These are phyloP conservation scores for Scaptomyza montana DNA, from an alignment of 1,140 invertebrate genomes.

Conservation along the genomic window DNA sequence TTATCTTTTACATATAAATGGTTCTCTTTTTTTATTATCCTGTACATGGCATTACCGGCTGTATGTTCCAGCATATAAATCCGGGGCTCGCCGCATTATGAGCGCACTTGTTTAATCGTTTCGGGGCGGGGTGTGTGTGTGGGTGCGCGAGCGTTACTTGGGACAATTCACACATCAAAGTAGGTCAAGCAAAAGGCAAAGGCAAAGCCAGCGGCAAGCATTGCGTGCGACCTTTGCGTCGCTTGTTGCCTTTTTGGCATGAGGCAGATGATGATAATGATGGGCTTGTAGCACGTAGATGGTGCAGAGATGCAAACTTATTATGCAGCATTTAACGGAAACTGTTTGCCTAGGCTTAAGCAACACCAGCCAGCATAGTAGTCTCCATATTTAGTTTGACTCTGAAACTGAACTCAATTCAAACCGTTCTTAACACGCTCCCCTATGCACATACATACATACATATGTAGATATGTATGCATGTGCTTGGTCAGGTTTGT, in stretches of 20 bases:
- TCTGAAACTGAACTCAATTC: constrained; percentile 46
- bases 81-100: constrained; percentile 56
- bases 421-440: constrained; percentile 28
- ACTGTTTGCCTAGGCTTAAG: constrained; percentile 76
- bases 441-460: constrained; percentile 19
- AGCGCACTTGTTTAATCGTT: constrained; percentile 62
- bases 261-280: constrained; percentile 1
- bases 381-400: background rate
- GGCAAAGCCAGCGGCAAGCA: constrained; percentile 43
- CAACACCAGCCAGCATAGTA: constrained; percentile 22
- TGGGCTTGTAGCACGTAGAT: constrained; percentile 25
- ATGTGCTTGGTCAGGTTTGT: constrained; percentile 43
- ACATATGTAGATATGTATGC: no score
- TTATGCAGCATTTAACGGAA: constrained; percentile 81
- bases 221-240: constrained; percentile 76
- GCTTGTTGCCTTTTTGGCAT: constrained; percentile 41
- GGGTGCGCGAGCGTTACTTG: constrained; percentile 50
- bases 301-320: constrained; percentile 68
- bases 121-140: constrained; percentile 25
- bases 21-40: constrained; percentile 42
- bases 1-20: constrained; percentile 4
- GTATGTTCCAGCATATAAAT: constrained; percentile 33
- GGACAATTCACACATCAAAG: constrained; percentile 82
- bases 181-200: constrained; percentile 76
- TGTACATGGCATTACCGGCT: constrained; percentile 20